Evolutionary conservation across 2,113 vertebrate genomes (phyloP), one percentile per base, ranked within the genome.

Genomic region (Psilopsiagon aymara): DNA sequence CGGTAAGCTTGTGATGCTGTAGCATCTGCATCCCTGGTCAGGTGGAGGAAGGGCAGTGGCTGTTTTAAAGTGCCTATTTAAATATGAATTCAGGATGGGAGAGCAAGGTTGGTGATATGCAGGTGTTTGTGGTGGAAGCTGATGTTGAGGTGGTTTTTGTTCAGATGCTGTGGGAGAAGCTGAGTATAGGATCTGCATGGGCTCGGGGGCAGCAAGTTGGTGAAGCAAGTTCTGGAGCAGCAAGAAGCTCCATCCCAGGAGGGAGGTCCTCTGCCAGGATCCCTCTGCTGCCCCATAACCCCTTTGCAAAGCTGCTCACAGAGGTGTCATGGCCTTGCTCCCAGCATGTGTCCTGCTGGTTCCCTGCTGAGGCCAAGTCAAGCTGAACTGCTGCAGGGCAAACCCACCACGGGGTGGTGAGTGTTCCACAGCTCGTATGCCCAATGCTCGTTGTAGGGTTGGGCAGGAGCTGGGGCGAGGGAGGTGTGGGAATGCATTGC

Each of bases 221-320:
- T 55, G 13, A 33, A 37, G 35, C 35, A 10, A 25, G 81, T 14
- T 57, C 55, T 87, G 52, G 33, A 60, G 17, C 23, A 41, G 35
- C 39, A 10, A 25, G 81, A 35, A 82, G 0, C 62, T 59, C 60
- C 1, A 3, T 73, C 7, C 15, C 23, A 6, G 55, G 29, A 55
- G 52, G 27, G 35, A 47, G 41, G 7, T 33, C 7, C 25, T 47
- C 4, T 7, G 3, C 37, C 13, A n/a, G 57, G 20, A 27, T 43
- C 7, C 2, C 19, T 37, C 23, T 62, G n/a, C 14, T 33, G 21
- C 55, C 1, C 0, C 1, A 0, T 0, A 6, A 67, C 24, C 1
- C 17, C 18, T 2, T 17, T 24, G 64, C 57, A 59, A 35, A 59
- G 31, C 59, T 74, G 68, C 68, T 37, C n/a, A 27, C 16, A 0